phyloP scores from a whole-genome alignment of 37 sponge, comb jelly and placozoan genomes.

The Chondrosia reniformis region DNA sequence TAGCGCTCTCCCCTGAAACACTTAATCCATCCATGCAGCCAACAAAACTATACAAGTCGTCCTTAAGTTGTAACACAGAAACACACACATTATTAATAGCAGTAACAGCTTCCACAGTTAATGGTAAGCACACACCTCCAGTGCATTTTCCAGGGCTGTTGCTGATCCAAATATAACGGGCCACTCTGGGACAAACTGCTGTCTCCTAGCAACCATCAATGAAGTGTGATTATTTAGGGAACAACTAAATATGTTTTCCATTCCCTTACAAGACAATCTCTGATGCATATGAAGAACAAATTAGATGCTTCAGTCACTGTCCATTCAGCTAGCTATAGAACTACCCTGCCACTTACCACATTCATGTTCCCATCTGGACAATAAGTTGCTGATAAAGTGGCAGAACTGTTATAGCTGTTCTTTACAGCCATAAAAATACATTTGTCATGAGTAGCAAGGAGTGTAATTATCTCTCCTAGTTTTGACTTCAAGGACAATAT shows the following conservation, averaged over 20 bases:
- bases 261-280: neutral
- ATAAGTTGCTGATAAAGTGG: too few species aligned
- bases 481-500: neutral
- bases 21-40: neutral
- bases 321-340: too few species aligned
- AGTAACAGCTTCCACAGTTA: neutral
- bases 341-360: too few species aligned
- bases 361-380: too few species aligned
- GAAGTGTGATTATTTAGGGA: neutral
- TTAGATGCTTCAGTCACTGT: too few species aligned
- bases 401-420: too few species aligned
- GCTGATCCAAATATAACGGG: slow-evolving; percentile 9
- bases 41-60: slow-evolving; percentile 12
- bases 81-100: neutral
- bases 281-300: too few species aligned
- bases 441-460: neutral
- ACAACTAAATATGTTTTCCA: neutral
- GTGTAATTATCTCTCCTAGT: neutral
- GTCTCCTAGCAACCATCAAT: neutral
- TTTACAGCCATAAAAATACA: neutral
- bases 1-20: neutral
- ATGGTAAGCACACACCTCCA: neutral
- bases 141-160: slow-evolving; percentile 5
- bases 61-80: neutral
- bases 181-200: neutral